Base-by-base conservation (phyloP, 2,888 invertebrate species). In the Idaea aversata region DNA sequence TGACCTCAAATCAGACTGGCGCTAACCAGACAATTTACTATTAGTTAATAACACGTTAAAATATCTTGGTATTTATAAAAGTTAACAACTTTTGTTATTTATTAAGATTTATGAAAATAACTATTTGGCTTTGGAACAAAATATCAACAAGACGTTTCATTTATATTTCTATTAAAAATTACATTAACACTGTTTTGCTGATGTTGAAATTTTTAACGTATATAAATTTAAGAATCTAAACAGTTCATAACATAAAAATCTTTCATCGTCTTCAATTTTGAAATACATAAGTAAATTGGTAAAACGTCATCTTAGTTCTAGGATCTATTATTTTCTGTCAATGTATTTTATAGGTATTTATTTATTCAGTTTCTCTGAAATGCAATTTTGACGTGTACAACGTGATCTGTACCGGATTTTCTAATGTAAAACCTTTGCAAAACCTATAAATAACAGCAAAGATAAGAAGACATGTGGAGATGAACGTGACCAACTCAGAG, bases 1-100 rank as follows among this genome's bases (percentile, higher is more conserved):
- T 68, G 69, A 70, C 68, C 69, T 70, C 64, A 47, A 13, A 47
- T 70, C 64, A 47, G 47, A 47, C 10, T 47, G 47, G 47, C 47
- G 47, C 47, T 47, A 47, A 47, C 47, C 7, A 36, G 36, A 10
- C 36, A 36, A 36, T 36, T 4, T 47, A 47, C 10, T 47, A 47
- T 47, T 70, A 60, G 65, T 47, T 58, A 57, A 59, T 7, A 15
- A 2, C 58, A 34, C 13, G 61, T 47, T 57, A 35, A 57, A 25
- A 15, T 47, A 47, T 47, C 13, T 47, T 47, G 47, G 4, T 47
- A 47, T 47, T 47, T 10, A 10, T 36, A 36, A 36, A 36, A 36
- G 36, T 47, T 47, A 10, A 4, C 47, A 47, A 47, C 0, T 7
- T 13, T 13, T 47, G 7, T 47, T 36, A 36, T 36, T 36, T 47